Evolutionary conservation across 2,113 vertebrate genomes (phyloP), one percentile per base, ranked within the genome.

Genomic region (Capreolus pygargus): DNA sequence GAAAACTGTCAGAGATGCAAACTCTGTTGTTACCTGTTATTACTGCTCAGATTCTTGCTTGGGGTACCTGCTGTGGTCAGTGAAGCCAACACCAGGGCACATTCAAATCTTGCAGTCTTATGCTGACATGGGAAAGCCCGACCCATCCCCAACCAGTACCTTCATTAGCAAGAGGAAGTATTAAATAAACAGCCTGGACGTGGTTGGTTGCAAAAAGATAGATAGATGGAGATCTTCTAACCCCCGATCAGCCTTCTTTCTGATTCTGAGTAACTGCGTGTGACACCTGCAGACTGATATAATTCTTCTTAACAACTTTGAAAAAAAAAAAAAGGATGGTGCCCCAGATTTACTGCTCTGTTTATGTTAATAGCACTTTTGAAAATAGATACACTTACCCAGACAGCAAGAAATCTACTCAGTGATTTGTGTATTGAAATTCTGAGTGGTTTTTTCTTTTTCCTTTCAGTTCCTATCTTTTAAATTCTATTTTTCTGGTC

Each of bases 251-350:
- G 96, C 95, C 98, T 94, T 97, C 98, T 97, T 98, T 99, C 98
- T 98, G 96, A 98, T 98, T 99, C 98, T 99, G 98, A 99, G 97
- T 98, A 98, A 98, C 94, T 94, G 95, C 28, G 33, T 88, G 94
- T 94, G 98, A 98, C 99, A 99, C 98, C 99, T 99, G 98, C 98
- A 98, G 96, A 43, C 89, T 76, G 89, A 81, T 81, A 97, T 36
- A 79, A 94, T 30, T 96, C 97, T 98, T 94, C 89, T 43, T 82
- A 92, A 94, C 98, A 98, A 96, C 92, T 97, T 81, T 91, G 74
- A 39, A 39, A 43, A 43, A 81, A 33, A 43, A 83, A 70, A 95
- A 97, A 86, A 52, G 81, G 5, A 60, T 61, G 11, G 84, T 52
- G 64, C 94, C 95, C 96, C 81, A 97, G 97, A 95, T 97, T 97